Evolutionary conservation across 2,797 vertebrate species (phyloP), one percentile per base, ranked within the genome.

Genomic region (Sarcoramphus papa): DNA sequence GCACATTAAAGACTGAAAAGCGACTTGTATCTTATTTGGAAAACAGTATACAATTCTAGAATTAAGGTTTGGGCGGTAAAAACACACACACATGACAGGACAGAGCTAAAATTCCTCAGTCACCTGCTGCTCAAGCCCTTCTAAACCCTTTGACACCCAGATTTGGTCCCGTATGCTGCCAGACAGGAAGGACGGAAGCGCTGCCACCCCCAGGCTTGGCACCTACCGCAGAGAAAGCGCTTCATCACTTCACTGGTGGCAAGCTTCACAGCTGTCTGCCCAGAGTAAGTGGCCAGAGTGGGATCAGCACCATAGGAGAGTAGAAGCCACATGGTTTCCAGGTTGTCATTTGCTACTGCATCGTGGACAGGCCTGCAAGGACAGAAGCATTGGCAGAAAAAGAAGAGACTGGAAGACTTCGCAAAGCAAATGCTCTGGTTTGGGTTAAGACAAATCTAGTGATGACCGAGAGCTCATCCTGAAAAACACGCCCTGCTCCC

Each of bases 301-400:
- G 99, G 99, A 96, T 99, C 99, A 9, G 99, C 99, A 7, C 99
- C 99, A 48, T 99, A 99, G 90, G 99, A 99, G 85, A 99, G 98
- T 77, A 99, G 98, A 95, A 99, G 97, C 99, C 99, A 99, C 85
- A 99, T 99, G 50, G 99, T 99, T 30, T 99, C 98, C 75, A 99
- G 97, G 98, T 99, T 99, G 97, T 99, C 99, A 12, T 99, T 99
- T 3, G 99, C 99, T 69, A 99, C 99, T 2, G 99, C 99, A 7
- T 99, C 99, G 5, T 99, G 99, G 96, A 99, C 99, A 15, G 99
- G 99, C 92, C 99, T 99, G 97, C 81, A 47, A 79, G 48, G 80
- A 95, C 37, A 93, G 88, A 47, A 75, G 72, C 8, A 40, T n/a
- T 33, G 78, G 33, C 63, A 77, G n/a, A 67, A 63, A 48, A n/a